Evolutionary conservation across 1,140 invertebrate species (phyloP), one percentile per base, ranked within the genome.

Genomic region (Heliconius himera): DNA sequence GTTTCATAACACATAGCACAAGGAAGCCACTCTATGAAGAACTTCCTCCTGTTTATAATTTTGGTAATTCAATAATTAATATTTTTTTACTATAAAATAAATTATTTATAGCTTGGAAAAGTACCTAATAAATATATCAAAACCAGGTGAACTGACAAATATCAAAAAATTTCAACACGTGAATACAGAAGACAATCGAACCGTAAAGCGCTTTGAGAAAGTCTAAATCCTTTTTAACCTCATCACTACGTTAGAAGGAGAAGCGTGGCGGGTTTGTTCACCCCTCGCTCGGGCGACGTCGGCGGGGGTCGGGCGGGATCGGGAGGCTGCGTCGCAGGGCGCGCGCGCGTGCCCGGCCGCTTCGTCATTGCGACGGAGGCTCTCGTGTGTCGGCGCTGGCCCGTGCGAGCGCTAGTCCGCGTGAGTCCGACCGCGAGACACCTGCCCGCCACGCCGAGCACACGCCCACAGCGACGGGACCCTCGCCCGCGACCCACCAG

Each of bases 191-290:
- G 81, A 87, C 85, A 85, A 93, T 94, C 88, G 89, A 90, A 91
- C 87, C 86, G 88, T 90, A 86, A 91, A 93, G 87, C 87, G 87
- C 86, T 89, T 88, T 85, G 88, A 88, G 87, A 91, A 92, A 91
- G 87, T 93, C 91, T 90, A 92, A 93, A 93, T 93, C 91, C 93
- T 94, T 94, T 92, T 92, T 93, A 92, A 93, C 88, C 89, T 94
- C 90, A 86, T 90, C 88, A 90, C 85, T 90, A 87, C 89, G 91
- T 92, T 90, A 92, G 92, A 93, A 94, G 88, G 91, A 94, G 90
- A 90, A 89, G 88, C 85, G 89, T 86, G 89, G 88, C 88, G 89
- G 91, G 93, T 94, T 94, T 94, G 90, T 93, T 93, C 93, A 94
- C 91, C 93, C 86, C 90, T 81, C 78, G 51, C 76, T 91, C 91